A percentile compares a stretch with the other conserved stretches of the same genome.
These are phyloP conservation scores for Apodemia zela DNA, from an alignment of 2,888 invertebrate species.

Conservation along the genomic window DNA sequence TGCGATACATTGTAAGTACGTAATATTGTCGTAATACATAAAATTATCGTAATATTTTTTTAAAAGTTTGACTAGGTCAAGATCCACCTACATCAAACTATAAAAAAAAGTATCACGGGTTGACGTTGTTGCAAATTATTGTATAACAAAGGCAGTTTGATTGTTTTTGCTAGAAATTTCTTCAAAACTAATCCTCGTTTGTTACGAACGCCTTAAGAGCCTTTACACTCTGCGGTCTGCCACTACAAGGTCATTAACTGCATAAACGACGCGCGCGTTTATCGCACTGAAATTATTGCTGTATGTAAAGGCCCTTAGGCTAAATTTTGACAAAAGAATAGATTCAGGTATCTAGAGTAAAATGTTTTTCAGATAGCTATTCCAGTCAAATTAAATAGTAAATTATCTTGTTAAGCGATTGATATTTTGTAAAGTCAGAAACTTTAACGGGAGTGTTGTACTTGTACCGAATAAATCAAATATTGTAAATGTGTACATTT, in stretches of 20 bases:
- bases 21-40: too few relatives aligned
- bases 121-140: not conserved
- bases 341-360: not conserved
- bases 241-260: not conserved
- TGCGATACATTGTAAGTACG: too few relatives aligned
- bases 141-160: not conserved
- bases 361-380: not conserved
- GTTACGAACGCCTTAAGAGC: not conserved
- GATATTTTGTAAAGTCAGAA: slow-evolving; percentile 13
- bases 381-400: not conserved
- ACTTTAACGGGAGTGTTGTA: slow-evolving; percentile 5
- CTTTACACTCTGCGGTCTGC: not conserved
- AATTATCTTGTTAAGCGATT: not conserved
- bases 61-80: too few relatives aligned
- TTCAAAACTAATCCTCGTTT: not conserved
- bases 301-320: not conserved
- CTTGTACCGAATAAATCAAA: slow-evolving; percentile 6
- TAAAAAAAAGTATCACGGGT: not conserved
- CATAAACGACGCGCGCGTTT: not conserved
- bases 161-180: too few relatives aligned
- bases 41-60: too few relatives aligned
- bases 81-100: too few relatives aligned
- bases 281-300: not conserved
- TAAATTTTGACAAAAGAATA: not conserved
- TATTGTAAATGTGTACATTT: slow-evolving; percentile 27